These are phyloP conservation scores for Sparus aurata DNA, from an alignment of 2,797 vertebrate species.

Conservation along the genomic window DNA sequence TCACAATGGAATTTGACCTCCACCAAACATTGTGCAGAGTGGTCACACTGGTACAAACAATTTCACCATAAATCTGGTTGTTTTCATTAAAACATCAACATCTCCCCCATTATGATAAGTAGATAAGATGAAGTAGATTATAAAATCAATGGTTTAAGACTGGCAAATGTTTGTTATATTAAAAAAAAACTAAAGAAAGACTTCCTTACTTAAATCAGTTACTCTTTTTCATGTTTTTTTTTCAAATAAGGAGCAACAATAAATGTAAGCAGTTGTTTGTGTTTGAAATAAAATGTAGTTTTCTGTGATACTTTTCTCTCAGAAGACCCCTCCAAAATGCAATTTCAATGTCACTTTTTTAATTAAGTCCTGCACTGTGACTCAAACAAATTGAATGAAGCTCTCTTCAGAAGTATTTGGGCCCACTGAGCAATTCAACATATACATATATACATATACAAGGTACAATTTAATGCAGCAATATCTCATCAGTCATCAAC, in stretches of 20 bases:
- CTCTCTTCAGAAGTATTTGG: background rate
- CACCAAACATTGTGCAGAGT: background rate
- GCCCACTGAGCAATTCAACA: background rate
- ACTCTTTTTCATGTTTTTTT: too few relatives aligned
- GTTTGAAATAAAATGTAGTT: background rate
- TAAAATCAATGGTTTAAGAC: background rate
- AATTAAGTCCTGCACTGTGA: background rate
- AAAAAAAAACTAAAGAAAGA: background rate
- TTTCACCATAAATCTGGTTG: constrained; percentile 15
- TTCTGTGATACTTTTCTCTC: background rate
- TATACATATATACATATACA: background rate
- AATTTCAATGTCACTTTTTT: background rate
- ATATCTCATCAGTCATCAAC: background rate
- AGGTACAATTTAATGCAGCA: background rate
- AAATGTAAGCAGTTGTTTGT: background rate
- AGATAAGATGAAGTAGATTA: background rate
- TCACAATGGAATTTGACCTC: constrained; percentile 56
- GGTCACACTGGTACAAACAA: constrained; percentile 18
- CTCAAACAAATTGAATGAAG: background rate
- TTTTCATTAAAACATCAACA: constrained; percentile 4
- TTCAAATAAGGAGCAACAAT: too few relatives aligned
- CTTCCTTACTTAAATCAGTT: too few relatives aligned
- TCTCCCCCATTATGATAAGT: background rate
- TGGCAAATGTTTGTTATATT: background rate
- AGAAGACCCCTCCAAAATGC: too few relatives aligned